Conservation (phyloP, 2,113 vertebrate species). For the Eulemur rufifrons region DNA sequence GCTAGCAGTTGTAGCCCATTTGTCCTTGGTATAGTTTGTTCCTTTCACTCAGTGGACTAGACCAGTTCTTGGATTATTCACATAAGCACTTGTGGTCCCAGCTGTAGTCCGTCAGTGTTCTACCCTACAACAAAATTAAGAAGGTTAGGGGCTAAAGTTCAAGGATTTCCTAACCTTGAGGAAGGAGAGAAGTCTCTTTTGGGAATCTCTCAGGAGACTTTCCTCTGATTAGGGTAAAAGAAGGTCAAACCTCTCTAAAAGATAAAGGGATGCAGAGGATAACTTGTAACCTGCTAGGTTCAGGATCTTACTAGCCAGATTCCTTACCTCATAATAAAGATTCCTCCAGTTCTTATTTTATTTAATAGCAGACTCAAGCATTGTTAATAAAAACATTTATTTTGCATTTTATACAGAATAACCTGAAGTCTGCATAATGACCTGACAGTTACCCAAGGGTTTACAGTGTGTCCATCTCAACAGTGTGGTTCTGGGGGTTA, state of each 20-base stretch:
- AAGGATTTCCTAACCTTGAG: conserved; percentile 29
- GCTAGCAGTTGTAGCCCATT: not conserved
- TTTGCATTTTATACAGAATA: conserved; percentile 90
- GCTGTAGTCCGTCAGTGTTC: not conserved
- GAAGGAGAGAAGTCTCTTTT: not conserved
- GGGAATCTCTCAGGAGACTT: conserved; percentile 2
- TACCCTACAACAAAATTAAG: conserved; percentile 4
- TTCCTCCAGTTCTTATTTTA: conserved; percentile 49
- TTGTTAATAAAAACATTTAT: conserved; percentile 88
- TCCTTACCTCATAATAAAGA: conserved; percentile 23
- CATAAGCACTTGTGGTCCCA: conserved; percentile 13
- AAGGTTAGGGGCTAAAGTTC: not conserved
- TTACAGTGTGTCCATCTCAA: conserved; percentile 72
- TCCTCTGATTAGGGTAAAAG: not conserved
- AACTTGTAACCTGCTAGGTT: not conserved
- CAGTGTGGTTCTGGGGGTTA: conserved; percentile 52
- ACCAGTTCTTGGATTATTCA: conserved; percentile 31
- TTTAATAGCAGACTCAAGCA: conserved; percentile 59
- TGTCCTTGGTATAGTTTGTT: not conserved
- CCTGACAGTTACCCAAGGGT: conserved; percentile 71
- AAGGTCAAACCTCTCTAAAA: not conserved
- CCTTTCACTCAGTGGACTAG: conserved; percentile 34
- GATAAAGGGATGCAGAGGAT: not conserved
- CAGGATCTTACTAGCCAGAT: not conserved
- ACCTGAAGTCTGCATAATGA: conserved; percentile 80